Evolutionary conservation across 2,113 vertebrate species (phyloP).

Genomic region (Planiliza haematocheilus): DNA sequence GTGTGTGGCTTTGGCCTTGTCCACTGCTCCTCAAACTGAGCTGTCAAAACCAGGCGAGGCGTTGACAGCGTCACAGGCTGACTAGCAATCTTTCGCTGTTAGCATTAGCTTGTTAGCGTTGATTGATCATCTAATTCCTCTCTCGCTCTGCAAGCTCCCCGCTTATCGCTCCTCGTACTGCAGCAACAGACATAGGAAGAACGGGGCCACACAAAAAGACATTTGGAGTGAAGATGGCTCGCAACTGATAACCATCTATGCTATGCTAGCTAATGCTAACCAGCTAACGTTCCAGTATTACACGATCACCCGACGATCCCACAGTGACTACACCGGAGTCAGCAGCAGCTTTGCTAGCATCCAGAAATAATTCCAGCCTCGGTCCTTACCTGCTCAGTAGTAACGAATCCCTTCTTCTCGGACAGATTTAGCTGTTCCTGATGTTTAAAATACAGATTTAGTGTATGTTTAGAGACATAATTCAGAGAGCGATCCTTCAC

Average conservation of each 20-base stretch:
- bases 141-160: not conserved
- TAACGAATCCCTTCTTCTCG: not conserved
- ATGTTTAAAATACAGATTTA: not conserved
- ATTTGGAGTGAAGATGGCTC: not conserved
- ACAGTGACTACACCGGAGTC: slow-evolving; percentile 33
- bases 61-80: slow-evolving; percentile 70
- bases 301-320: slow-evolving; percentile 37
- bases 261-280: slow-evolving; percentile 57
- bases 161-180: rapidly evolving
- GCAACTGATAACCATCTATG: slow-evolving; percentile 7
- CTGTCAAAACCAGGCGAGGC: slow-evolving; percentile 72
- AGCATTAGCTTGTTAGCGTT: slow-evolving; percentile 45
- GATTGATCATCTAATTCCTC: rapidly evolving
- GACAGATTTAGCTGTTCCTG: not conserved
- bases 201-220: too few relatives aligned
- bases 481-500: slow-evolving; percentile 42
- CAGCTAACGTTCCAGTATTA: slow-evolving; percentile 18
- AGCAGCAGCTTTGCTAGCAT: slow-evolving; percentile 16
- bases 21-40: slow-evolving; percentile 43
- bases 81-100: slow-evolving; percentile 41
- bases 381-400: slow-evolving; percentile 55
- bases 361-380: not conserved
- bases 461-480: slow-evolving; percentile 24
- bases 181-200: not conserved
- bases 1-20: slow-evolving; percentile 44